Evolutionary conservation across 1,140 invertebrate species (phyloP).

Genomic region (Meteorus sp.): DNA sequence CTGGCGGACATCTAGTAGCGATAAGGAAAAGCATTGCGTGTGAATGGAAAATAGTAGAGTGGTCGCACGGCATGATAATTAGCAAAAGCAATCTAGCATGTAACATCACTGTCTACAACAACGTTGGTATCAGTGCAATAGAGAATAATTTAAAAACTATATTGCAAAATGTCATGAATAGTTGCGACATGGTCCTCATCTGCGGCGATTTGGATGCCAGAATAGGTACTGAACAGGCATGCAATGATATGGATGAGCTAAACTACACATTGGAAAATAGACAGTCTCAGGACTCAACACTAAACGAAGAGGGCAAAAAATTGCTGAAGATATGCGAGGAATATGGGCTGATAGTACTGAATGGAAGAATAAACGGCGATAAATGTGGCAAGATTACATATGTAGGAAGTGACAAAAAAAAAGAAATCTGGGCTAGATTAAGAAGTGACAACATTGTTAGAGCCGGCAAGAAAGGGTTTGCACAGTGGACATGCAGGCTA

Average conservation of each 20-base stretch:
- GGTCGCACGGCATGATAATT: constrained; percentile 2
- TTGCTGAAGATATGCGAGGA: constrained; percentile 19
- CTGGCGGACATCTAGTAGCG: constrained; percentile 25
- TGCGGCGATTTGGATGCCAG: constrained; percentile 26
- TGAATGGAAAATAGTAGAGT: neutral
- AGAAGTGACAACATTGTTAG: neutral
- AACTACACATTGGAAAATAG: neutral
- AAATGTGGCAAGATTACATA: constrained; percentile 16
- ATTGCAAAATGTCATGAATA: constrained; percentile 8
- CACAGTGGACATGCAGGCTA: neutral
- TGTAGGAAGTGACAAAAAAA: constrained; percentile 7
- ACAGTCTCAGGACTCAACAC: constrained; percentile 14
- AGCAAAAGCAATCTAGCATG: neutral
- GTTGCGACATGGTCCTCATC: constrained; percentile 1
- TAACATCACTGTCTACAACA: constrained; percentile 24
- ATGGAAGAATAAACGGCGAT: constrained; percentile 19
- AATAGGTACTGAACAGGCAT: constrained; percentile 6
- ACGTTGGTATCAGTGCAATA: constrained; percentile 9
- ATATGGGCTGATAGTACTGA: constrained; percentile 5
- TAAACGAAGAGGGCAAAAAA: constrained; percentile 21
- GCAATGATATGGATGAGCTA: neutral
- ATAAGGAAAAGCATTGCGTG: constrained; percentile 15
- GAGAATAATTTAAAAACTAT: constrained; percentile 8
- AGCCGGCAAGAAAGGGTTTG: neutral
- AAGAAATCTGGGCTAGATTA: neutral